phyloP scores from a whole-genome alignment of 2,113 vertebrate species.

The Lasiurus cinereus region DNA sequence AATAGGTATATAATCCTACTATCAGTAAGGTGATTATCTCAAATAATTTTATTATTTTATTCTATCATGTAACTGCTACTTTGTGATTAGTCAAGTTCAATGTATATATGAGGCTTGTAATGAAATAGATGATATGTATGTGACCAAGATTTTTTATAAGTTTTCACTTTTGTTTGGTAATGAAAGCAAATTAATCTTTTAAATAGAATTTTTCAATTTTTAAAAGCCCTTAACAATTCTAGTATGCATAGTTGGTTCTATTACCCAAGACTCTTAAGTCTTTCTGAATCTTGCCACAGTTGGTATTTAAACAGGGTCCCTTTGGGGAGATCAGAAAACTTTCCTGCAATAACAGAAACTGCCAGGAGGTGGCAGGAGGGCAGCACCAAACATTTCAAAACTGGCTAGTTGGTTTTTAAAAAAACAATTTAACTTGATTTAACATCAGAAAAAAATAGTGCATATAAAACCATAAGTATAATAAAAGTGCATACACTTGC shows the following conservation, averaged over 20 bases:
- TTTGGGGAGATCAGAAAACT: background rate
- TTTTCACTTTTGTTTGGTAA: slow-evolving; percentile 39
- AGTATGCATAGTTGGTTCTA: background rate
- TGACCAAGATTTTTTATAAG: background rate
- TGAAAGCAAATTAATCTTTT: background rate
- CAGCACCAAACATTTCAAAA: slow-evolving; percentile 10
- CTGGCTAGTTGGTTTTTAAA: background rate
- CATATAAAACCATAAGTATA: background rate
- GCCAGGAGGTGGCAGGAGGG: background rate
- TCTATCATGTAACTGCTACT: background rate
- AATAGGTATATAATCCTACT: background rate
- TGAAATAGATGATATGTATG: background rate
- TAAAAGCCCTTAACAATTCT: slow-evolving; percentile 25
- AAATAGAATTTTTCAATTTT: slow-evolving; percentile 22
- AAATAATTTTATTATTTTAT: background rate
- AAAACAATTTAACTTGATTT: slow-evolving; percentile 31
- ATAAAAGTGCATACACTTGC: background rate
- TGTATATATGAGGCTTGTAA: background rate
- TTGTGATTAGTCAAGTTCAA: background rate
- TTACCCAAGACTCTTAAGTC: background rate
- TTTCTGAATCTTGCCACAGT: background rate
- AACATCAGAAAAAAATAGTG: background rate
- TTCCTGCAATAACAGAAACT: slow-evolving; percentile 24
- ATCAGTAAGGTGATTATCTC: background rate
- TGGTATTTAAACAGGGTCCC: background rate